Evolutionary conservation across 2,888 invertebrate genomes (phyloP).

Genomic region (Eupithecia abbreviata): DNA sequence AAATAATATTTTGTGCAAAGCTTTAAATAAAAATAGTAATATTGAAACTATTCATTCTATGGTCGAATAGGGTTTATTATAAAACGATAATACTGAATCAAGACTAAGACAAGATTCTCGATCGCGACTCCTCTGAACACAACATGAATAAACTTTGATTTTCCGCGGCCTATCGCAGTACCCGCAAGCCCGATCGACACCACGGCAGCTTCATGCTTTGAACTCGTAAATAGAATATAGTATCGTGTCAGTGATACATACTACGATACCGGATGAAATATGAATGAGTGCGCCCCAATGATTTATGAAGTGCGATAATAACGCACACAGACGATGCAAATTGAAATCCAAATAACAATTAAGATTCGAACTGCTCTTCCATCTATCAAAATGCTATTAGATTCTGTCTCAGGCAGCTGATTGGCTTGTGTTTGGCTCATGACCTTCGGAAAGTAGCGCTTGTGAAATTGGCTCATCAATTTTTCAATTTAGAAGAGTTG

Average conservation of each 20-base stretch:
- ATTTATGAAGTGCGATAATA: conserved; percentile 74
- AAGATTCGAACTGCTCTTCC: conserved; percentile 52
- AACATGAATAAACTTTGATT: conserved; percentile 26
- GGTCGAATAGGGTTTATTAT: background rate
- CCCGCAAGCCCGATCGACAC: conserved; percentile 32
- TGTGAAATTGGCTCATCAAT: conserved; percentile 25
- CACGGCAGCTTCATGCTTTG: conserved; percentile 62
- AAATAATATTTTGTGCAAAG: background rate
- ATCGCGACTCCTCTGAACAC: conserved; percentile 20
- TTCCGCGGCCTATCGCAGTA: conserved; percentile 30
- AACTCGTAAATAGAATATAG: conserved; percentile 73
- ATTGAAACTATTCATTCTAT: background rate
- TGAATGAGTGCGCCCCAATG: conserved; percentile 66
- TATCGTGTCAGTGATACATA: conserved; percentile 72
- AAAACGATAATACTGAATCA: conserved; percentile 16
- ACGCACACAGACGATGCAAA: conserved; percentile 56
- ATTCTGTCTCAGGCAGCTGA: conserved; percentile 28
- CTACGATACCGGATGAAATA: conserved; percentile 76
- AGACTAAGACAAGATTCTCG: conserved; percentile 18
- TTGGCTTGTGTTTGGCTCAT: conserved; percentile 31
- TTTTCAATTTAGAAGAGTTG: conserved; percentile 31
- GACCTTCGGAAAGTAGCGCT: conserved; percentile 9
- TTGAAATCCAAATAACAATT: conserved; percentile 59
- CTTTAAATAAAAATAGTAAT: background rate
- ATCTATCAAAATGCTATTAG: conserved; percentile 37